Conservation (phyloP, 2,113 vertebrate species). For the Ploceus nigricollis region DNA sequence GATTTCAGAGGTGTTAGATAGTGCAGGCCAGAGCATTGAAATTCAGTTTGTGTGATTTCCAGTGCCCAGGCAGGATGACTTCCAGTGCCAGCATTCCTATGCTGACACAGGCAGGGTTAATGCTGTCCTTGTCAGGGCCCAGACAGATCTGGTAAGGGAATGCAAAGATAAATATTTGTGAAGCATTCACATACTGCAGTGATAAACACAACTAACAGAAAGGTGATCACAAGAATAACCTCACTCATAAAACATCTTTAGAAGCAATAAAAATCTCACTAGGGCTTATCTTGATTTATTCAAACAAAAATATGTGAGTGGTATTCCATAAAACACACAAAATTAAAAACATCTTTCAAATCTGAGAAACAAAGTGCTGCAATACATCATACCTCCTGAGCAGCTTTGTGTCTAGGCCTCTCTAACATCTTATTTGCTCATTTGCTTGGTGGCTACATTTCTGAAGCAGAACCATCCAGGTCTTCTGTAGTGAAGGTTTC, state of each 20-base stretch:
- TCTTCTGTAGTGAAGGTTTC: background rate
- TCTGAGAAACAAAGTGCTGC: background rate
- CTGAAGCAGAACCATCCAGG: background rate
- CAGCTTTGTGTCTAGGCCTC: background rate
- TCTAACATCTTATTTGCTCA: background rate
- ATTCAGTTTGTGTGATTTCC: background rate
- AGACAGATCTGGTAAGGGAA: background rate
- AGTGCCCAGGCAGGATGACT: background rate
- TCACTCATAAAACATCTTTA: background rate
- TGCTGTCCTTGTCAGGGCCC: background rate
- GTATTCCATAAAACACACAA: background rate
- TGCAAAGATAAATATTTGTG: background rate
- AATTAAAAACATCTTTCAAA: background rate
- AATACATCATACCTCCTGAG: background rate
- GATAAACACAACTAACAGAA: background rate
- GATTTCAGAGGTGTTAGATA: background rate
- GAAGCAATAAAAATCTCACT: background rate
- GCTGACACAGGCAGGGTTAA: background rate
- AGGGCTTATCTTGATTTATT: background rate
- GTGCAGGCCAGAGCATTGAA: background rate
- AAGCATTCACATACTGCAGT: background rate
- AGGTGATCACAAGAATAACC: background rate
- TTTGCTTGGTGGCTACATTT: background rate
- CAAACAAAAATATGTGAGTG: background rate
- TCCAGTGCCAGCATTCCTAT: background rate